These are phyloP conservation scores for Amblyjoppa proteus DNA, from an alignment of 2,888 invertebrate species.

Conservation along the genomic window DNA sequence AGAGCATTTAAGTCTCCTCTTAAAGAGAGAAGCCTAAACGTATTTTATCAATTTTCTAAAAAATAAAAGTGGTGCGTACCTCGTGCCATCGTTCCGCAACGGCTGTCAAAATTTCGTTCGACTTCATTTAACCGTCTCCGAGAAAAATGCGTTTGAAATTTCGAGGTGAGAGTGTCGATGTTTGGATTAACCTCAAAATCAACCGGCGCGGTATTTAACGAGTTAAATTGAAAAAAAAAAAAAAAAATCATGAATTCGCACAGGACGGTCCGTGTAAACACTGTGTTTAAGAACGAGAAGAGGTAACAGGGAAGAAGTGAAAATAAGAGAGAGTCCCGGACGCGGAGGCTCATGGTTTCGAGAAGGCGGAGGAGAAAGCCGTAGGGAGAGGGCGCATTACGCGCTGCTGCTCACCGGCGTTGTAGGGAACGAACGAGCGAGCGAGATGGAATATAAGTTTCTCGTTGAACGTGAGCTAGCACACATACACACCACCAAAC, in stretches of 20 bases:
- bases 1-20: too few relatives aligned
- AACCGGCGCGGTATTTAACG: background rate
- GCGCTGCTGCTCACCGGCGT: constrained; percentile 2
- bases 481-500: background rate
- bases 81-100: too few relatives aligned
- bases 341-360: constrained; percentile 23
- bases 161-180: too few relatives aligned
- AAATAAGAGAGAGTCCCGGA: constrained; percentile 56
- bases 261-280: background rate
- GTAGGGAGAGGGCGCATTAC: constrained; percentile 54
- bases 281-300: constrained; percentile 5
- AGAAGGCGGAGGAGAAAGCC: constrained; percentile 60
- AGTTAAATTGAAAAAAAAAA: background rate
- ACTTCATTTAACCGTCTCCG: too few relatives aligned
- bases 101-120: too few relatives aligned
- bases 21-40: too few relatives aligned
- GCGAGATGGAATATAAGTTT: constrained; percentile 44
- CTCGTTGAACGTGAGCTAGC: constrained; percentile 5
- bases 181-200: too few relatives aligned
- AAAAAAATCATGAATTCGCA: background rate
- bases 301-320: constrained; percentile 40
- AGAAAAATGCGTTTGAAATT: too few relatives aligned
- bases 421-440: constrained; percentile 42
- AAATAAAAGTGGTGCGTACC: too few relatives aligned
- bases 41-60: too few relatives aligned